Evolutionary conservation across 2,888 invertebrate genomes (phyloP), one percentile per base, ranked within the genome.

Genomic region (Pheosia gnoma): DNA sequence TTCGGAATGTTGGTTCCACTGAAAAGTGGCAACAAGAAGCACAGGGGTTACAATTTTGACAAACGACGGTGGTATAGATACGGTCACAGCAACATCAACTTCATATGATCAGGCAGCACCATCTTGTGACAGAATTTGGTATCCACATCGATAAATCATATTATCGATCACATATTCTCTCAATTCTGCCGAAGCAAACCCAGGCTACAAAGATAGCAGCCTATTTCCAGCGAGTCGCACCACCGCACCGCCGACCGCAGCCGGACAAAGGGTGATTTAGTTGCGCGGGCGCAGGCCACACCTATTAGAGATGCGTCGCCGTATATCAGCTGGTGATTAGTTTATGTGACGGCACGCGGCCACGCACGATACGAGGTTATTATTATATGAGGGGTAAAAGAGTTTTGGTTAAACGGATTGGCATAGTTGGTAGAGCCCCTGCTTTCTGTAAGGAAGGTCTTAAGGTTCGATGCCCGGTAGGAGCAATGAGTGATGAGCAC

Each of bases 281-380:
- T 4, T 59, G 59, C 59, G 59, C 55, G 6, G 13, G 55, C 59
- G 59, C 59, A 56, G 10, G 59, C 37, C n/a, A 47, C 43, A 58
- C 58, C 49, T 38, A 49, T 60, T 53, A 37, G 57, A 61, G n/a
- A 25, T n/a, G 43, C 13, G 13, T 41, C 57, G 57, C 45, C 10
- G 45, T 57, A 57, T 45, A 43, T 57, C 57, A 57, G 41, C 57
- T 4, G n/a, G 45, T 57, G 57, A 57, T 57, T 58, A 51, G 58
- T 58, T 58, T 58, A 58, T 58, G 58, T 47, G 58, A 58, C 58
- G 10, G 57, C 36, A 10, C 37, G 10, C 47, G 10, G 41, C 53
- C 56, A 45, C 51, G 7, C 43, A 36, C 58, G 45, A 54, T 4
- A 37, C 5, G 10, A 11, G 38, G 36, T 51, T 25, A 51, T 51